These are phyloP conservation scores for Elysia crispata DNA, from an alignment of 2,888 invertebrate genomes.

Conservation along the genomic window DNA sequence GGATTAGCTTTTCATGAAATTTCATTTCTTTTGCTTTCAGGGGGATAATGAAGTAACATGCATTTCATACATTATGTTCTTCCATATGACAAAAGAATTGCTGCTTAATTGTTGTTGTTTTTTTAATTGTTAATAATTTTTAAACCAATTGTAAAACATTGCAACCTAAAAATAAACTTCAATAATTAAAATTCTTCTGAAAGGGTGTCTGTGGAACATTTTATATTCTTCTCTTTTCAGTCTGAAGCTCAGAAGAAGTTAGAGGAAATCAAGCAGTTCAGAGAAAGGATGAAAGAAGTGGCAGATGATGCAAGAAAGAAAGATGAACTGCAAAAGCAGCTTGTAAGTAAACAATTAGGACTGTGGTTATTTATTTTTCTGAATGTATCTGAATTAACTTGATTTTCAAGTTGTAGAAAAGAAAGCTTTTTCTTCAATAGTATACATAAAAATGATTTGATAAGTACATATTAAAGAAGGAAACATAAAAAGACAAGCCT, in stretches of 20 bases:
- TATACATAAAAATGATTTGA: not conserved
- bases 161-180: not conserved
- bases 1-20: no score
- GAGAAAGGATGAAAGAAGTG: slow-evolving; percentile 82
- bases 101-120: not conserved
- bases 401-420: no score
- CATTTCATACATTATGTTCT: not conserved
- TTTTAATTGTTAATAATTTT: not conserved
- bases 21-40: no score
- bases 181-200: no score
- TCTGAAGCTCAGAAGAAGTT: slow-evolving; percentile 80
- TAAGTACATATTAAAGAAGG: not conserved
- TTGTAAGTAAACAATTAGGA: slow-evolving; percentile 71
- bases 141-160: not conserved
- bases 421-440: not conserved
- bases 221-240: slow-evolving; percentile 68
- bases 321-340: slow-evolving; percentile 79
- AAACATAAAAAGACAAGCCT: not conserved
- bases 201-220: no score
- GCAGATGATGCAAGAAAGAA: slow-evolving; percentile 81
- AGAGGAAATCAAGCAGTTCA: slow-evolving; percentile 80
- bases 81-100: not conserved
- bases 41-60: no score
- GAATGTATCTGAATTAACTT: no score
- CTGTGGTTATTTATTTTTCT: not conserved